Evolutionary conservation across 2,797 vertebrate genomes (phyloP), one percentile per base, ranked within the genome.

Genomic region (Lithobates pipiens): DNA sequence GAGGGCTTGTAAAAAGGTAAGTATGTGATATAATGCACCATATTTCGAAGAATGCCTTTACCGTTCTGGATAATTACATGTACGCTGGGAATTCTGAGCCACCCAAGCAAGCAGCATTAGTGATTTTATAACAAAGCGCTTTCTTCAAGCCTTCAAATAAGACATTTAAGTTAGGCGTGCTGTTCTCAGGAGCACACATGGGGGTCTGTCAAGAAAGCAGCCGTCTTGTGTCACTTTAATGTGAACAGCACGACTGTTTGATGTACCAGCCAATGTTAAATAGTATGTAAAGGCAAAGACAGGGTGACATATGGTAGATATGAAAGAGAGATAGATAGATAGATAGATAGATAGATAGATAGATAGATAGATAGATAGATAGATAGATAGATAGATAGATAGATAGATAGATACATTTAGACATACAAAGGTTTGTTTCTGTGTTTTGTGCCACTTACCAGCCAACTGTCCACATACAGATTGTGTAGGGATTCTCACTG

Each of bases 201-300:
- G 61, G 61, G 61, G 61, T 76, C 74, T 50, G 46, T 76, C 54
- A 57, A 50, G 23, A 76, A 50, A 25, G 13, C 46, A 50, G 74
- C 27, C 44, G 50, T 76, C 10, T 54, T 57, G 15, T 76, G 25
- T 65, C 21, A 65, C n/a, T 65, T n/a, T 23, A 65, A 65, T 65
- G 61, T 65, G n/a, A 23, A 13, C n/a, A 65, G 61, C 61, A 23
- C 9, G 61, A 65, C 21, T 65, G 21, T 65, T 65, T 65, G 21
- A 25, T 65, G n/a, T 25, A 5, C 61, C 61, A 65, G n/a, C 23
- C 61, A 65, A 65, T 65, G 61, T 65, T 65, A 25, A 25, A 65
- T n/a, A 54, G 16, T 25, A 65, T 65, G 21, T 25, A 25, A 65
- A 65, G 61, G 61, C 61, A 65, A 65, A 65, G 61, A 65, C 21